These are phyloP conservation scores for Sporophila hypoxantha DNA, from an alignment of 2,113 vertebrate genomes.

Conservation along the genomic window DNA sequence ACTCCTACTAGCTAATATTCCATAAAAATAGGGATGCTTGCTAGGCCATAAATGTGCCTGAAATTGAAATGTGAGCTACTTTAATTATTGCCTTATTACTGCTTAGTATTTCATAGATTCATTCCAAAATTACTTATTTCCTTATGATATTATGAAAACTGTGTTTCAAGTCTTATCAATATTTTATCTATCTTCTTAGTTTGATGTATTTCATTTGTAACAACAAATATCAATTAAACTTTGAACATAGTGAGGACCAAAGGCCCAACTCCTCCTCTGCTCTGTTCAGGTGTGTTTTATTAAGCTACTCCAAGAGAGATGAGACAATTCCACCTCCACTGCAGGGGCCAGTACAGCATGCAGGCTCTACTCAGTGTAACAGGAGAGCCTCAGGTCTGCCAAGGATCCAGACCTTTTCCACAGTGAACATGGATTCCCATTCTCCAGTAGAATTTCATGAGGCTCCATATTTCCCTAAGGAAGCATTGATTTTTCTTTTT, in stretches of 20 bases:
- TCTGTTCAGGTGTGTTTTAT: neutral
- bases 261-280: neutral
- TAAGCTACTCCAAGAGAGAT: neutral
- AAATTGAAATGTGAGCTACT: neutral
- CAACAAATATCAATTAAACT: neutral
- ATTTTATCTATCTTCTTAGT: neutral
- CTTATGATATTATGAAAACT: neutral
- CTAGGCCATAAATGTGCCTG: neutral
- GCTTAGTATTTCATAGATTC: neutral
- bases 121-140: neutral
- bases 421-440: neutral
- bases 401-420: neutral
- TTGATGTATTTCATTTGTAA: neutral
- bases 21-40: neutral
- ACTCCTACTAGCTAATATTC: neutral
- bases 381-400: neutral
- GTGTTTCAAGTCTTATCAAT: neutral
- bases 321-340: neutral
- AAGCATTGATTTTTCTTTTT: neutral
- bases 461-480: neutral
- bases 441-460: neutral
- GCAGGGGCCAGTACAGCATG: neutral
- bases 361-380: neutral
- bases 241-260: neutral
- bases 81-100: neutral